Evolutionary conservation across 37 sponge, comb jelly and placozoan species (phyloP).

Genomic region (Dysidea cf. avara): DNA sequence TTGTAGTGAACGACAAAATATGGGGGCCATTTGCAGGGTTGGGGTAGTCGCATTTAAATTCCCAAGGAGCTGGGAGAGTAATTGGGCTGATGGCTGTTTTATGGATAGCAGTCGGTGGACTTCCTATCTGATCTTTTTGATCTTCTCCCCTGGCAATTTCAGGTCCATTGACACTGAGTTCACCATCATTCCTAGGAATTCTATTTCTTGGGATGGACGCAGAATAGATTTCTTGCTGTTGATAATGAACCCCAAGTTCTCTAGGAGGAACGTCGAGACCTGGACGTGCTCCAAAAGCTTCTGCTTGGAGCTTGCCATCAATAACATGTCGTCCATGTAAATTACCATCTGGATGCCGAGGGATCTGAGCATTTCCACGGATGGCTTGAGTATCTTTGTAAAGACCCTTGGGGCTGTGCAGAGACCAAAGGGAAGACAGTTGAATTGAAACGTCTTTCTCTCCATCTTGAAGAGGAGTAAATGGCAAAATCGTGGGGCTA

Average conservation of each 20-base stretch:
- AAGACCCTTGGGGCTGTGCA: neutral
- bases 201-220: neutral
- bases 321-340: conserved; percentile 3
- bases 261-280: neutral
- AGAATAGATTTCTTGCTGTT: neutral
- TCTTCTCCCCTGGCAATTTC: conserved; percentile 1
- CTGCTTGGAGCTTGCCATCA: neutral
- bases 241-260: neutral
- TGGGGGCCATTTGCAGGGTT: conserved; percentile 19
- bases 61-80: too few species aligned
- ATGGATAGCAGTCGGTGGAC: neutral
- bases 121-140: conserved; percentile 2
- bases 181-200: neutral
- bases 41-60: too few species aligned
- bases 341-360: neutral
- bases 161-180: neutral
- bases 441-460: neutral
- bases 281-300: neutral
- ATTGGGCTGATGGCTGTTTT: neutral
- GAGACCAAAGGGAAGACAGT: conserved; percentile 4
- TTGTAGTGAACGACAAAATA: conserved; percentile 8
- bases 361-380: neutral
- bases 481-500: neutral
- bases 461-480: neutral
- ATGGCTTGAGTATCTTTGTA: neutral